Percentiles rank a stretch among this genome's conserved stretches.
Conservation (phyloP, 30 jellyfish, hydroid and myxozoan genomes). For the Aurelia aurita region DNA sequence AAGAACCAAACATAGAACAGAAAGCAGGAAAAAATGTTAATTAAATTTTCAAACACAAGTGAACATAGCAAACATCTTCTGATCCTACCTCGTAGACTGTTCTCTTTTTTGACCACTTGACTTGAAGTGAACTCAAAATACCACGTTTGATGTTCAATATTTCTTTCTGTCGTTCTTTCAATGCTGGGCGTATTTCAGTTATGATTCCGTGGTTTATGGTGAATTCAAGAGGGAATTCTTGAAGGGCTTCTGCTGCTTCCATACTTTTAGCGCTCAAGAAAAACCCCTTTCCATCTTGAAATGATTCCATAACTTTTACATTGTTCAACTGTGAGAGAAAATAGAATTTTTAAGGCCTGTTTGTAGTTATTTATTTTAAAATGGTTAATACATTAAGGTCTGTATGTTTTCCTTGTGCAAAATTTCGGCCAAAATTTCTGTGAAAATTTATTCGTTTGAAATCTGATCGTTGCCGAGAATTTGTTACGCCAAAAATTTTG, state of each 20-base stretch:
- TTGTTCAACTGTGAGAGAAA: conserved; percentile 23
- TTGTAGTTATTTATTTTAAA: too few species aligned
- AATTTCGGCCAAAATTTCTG: too few species aligned
- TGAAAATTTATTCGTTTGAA: too few species aligned
- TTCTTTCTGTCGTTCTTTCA: conserved; percentile 75
- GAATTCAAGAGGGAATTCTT: conserved; percentile 67
- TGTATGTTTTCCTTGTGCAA: too few species aligned
- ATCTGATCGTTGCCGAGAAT: too few species aligned
- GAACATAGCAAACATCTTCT: too few species aligned
- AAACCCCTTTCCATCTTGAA: conserved; percentile 40
- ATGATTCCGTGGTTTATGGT: conserved; percentile 66
- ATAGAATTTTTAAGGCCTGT: neutral
- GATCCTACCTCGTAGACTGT: conserved; percentile 45
- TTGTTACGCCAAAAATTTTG: too few species aligned
- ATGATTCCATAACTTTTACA: conserved; percentile 71
- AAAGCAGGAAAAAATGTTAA: too few species aligned
- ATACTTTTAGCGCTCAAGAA: neutral
- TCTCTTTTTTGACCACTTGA: conserved; percentile 55
- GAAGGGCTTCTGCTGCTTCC: conserved; percentile 41
- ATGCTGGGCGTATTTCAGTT: conserved; percentile 73
- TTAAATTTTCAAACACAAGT: too few species aligned
- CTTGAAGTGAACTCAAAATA: conserved; percentile 83
- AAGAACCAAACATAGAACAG: too few species aligned
- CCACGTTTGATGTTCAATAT: conserved; percentile 90
- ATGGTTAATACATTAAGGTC: too few species aligned